Conservation (phyloP, 2,797 vertebrate species). For the Melanotaenia pygmaea region DNA sequence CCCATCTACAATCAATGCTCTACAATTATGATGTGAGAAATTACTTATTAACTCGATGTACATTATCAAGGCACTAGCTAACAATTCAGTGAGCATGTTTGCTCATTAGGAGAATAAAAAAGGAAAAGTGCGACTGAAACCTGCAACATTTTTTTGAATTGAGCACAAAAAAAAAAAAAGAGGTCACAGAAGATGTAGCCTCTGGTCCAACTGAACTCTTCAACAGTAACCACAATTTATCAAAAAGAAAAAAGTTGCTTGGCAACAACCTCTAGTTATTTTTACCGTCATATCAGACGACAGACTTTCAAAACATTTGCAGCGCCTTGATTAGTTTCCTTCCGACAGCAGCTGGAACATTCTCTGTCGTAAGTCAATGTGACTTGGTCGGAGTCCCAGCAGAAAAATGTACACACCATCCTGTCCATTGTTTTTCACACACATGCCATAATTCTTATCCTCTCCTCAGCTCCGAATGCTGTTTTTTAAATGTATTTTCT, state of each 20-base stretch:
- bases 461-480: not conserved
- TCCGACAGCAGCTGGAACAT: slow-evolving; percentile 28
- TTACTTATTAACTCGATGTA: slow-evolving; percentile 52
- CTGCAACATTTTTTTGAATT: slow-evolving; percentile 64
- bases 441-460: not conserved
- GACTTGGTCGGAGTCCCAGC: slow-evolving; percentile 4
- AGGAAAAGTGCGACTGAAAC: slow-evolving; percentile 74
- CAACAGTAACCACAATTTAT: slow-evolving; percentile 65
- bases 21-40: slow-evolving; percentile 34
- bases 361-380: slow-evolving; percentile 17
- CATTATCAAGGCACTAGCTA: slow-evolving; percentile 78
- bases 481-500: not conserved
- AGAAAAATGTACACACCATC: not conserved
- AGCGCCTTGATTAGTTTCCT: slow-evolving; percentile 32
- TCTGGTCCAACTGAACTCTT: slow-evolving; percentile 40
- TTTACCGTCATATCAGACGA: slow-evolving; percentile 45
- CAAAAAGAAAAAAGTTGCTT: slow-evolving; percentile 86
- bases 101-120: slow-evolving; percentile 57
- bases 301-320: slow-evolving; percentile 32
- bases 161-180: slow-evolving; percentile 44
- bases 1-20: slow-evolving; percentile 24
- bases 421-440: slow-evolving; percentile 1
- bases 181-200: slow-evolving; percentile 51
- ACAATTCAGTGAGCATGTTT: slow-evolving; percentile 51
- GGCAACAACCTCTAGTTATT: slow-evolving; percentile 66